Percentiles rank a stretch among this genome's conserved stretches.
phyloP scores from a whole-genome alignment of 2,888 invertebrate genomes.

The Leucophenga montana region DNA sequence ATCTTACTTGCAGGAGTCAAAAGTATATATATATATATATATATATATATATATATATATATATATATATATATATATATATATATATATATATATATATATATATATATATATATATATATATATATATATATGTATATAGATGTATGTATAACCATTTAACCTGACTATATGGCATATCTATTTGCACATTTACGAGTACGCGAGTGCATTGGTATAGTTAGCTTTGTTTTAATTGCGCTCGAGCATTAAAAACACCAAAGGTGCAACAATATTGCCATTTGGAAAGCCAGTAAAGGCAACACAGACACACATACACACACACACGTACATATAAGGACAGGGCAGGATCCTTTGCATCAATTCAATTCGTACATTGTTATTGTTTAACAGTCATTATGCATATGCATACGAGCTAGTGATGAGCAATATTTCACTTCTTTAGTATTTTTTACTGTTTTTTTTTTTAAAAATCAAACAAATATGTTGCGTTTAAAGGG shows the following conservation, averaged over 20 bases:
- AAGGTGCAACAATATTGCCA: constrained; percentile 52
- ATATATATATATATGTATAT: neutral
- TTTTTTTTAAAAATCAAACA: too few species aligned
- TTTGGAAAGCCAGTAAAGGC: constrained; percentile 9
- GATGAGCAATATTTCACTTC: neutral
- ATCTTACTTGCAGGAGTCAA: too few species aligned
- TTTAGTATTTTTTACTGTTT: neutral
- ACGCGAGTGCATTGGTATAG: constrained; percentile 34
- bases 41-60: neutral
- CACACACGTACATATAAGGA: too few species aligned
- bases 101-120: neutral
- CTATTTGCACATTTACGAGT: neutral
- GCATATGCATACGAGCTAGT: neutral
- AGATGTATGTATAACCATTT: neutral
- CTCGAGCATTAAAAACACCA: constrained; percentile 52
- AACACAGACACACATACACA: too few species aligned
- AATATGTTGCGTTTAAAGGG: too few species aligned
- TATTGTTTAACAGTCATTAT: constrained; percentile 8
- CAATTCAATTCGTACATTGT: neutral
- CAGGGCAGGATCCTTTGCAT: neutral
- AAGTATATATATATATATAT: neutral
- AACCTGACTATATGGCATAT: constrained; percentile 29
- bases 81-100: neutral
- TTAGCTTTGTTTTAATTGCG: constrained; percentile 67
- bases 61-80: neutral